Evolutionary conservation across 2,888 invertebrate species (phyloP).

Genomic region (Meteorus colon): DNA sequence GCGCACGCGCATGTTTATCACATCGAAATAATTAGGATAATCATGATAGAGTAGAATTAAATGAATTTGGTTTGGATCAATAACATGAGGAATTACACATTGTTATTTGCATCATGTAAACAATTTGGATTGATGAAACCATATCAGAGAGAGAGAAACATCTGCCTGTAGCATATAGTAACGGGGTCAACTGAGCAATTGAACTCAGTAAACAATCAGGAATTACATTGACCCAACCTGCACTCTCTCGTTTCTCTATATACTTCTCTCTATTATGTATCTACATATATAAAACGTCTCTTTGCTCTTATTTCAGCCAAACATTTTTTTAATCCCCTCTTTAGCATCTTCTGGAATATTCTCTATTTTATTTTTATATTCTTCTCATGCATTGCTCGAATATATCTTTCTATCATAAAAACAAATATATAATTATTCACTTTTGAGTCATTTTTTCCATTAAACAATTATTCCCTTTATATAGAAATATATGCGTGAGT

Average conservation of each 20-base stretch:
- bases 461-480: background rate
- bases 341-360: background rate
- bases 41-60: background rate
- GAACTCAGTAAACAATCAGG: slow-evolving; percentile 58
- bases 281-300: background rate
- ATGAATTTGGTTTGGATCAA: background rate
- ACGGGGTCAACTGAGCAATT: slow-evolving; percentile 63
- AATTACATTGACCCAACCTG: slow-evolving; percentile 52
- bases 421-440: background rate
- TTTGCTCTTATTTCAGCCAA: background rate
- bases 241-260: slow-evolving; percentile 1
- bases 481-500: background rate
- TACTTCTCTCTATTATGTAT: background rate
- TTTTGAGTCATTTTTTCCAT: no score
- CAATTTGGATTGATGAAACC: background rate
- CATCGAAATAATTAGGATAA: background rate
- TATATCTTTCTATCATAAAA: background rate
- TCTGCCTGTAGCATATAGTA: slow-evolving; percentile 27
- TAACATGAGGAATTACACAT: background rate
- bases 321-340: background rate
- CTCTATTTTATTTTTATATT: background rate
- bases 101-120: background rate
- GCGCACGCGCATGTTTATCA: no score
- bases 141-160: slow-evolving; percentile 8
- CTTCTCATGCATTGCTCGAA: background rate